These are phyloP conservation scores for Astyanax mexicanus DNA, from an alignment of 2,797 vertebrate species.

Conservation along the genomic window DNA sequence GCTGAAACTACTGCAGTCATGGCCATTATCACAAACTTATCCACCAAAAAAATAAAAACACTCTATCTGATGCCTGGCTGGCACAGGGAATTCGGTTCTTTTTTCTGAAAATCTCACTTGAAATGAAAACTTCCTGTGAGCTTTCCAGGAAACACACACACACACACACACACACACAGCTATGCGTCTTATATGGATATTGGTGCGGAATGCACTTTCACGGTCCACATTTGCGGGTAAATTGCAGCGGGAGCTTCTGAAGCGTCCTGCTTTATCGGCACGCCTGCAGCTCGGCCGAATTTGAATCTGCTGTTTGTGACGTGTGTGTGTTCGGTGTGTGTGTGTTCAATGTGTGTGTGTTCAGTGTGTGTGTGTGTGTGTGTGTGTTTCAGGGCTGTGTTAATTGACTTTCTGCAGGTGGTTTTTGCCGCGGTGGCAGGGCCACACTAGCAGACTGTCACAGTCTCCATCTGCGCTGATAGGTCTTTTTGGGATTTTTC, in stretches of 20 bases:
- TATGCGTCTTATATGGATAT: slow-evolving; percentile 62
- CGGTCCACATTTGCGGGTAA: slow-evolving; percentile 76
- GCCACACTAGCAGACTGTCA: slow-evolving; percentile 64
- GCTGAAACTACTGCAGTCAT: neutral
- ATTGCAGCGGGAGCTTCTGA: slow-evolving; percentile 74
- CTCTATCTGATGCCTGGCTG: neutral
- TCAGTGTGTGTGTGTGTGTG: slow-evolving; percentile 72
- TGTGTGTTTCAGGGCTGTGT: slow-evolving; percentile 78
- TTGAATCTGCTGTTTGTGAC: slow-evolving; percentile 78
- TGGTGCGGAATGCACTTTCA: slow-evolving; percentile 71
- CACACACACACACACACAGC: slow-evolving; percentile 30
- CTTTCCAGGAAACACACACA: slow-evolving; percentile 25
- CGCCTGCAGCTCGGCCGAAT: slow-evolving; percentile 79
- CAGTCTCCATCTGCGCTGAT: slow-evolving; percentile 57
- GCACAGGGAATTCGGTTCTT: slow-evolving; percentile 9
- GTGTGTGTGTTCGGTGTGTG: slow-evolving; percentile 72
- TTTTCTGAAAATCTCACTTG: slow-evolving; percentile 13
- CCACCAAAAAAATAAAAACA: neutral
- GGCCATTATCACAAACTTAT: neutral
- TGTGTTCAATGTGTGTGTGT: no score
- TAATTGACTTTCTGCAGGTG: slow-evolving; percentile 83
- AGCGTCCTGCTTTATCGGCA: slow-evolving; percentile 76
- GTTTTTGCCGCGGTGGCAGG: slow-evolving; percentile 70
- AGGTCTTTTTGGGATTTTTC: slow-evolving; percentile 50
- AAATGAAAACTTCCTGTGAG: slow-evolving; percentile 27